Evolutionary conservation across 1,140 invertebrate species (phyloP).

Genomic region (Paracyclopina nana): DNA sequence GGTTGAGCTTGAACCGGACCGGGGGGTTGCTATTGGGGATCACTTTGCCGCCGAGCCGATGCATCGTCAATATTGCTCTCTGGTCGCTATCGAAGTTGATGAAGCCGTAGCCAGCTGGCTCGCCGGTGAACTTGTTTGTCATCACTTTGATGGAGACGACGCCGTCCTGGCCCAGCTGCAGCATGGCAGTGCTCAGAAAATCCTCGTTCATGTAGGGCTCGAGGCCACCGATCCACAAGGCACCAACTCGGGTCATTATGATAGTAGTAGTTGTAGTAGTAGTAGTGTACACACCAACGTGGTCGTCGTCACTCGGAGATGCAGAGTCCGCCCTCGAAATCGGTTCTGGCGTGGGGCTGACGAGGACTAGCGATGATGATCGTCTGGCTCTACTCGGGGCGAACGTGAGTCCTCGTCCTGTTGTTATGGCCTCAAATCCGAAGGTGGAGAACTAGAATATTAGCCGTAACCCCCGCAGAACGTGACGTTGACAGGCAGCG

Average conservation of each 20-base stretch:
- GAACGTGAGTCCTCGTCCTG: no score
- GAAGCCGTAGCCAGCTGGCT: conserved; percentile 83
- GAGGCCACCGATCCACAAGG: conserved; percentile 16
- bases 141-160: conserved; percentile 54
- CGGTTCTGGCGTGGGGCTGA: no score
- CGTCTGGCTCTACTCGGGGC: no score
- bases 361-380: no score
- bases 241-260: conserved; percentile 12
- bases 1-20: conserved; percentile 68
- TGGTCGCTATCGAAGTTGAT: conserved; percentile 67
- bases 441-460: no score
- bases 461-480: no score
- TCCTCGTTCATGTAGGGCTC: conserved; percentile 16
- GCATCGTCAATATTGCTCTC: conserved; percentile 75
- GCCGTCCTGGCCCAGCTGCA: conserved; percentile 68
- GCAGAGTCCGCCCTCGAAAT: no score
- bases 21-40: conserved; percentile 58
- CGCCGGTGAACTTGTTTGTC: conserved; percentile 74
- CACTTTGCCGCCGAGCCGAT: conserved; percentile 86
- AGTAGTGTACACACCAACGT: no score
- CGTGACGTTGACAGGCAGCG: no score
- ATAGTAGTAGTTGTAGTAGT: no score
- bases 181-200: conserved; percentile 69
- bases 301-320: no score
- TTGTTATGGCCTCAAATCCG: no score